These are phyloP conservation scores for Lathronympha strigana DNA, from an alignment of 2,888 invertebrate species.

Conservation along the genomic window DNA sequence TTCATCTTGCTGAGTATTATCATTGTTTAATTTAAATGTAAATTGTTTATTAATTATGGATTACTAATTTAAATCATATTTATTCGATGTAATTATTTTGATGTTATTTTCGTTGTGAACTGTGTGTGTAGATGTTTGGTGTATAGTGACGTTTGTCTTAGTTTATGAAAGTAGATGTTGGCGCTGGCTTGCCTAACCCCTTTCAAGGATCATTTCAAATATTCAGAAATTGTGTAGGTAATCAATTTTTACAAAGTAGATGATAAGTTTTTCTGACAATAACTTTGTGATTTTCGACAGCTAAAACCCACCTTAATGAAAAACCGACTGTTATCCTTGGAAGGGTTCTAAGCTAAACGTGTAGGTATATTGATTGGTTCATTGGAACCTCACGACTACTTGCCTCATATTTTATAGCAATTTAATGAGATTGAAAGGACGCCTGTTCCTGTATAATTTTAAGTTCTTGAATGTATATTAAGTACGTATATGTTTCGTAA, in stretches of 20 bases:
- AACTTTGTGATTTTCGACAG: constrained; percentile 20
- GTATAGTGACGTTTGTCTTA: constrained; percentile 48
- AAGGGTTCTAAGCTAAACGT: constrained; percentile 31
- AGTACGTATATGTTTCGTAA: constrained; percentile 33
- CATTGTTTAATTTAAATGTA: constrained; percentile 79
- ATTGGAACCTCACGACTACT: constrained; percentile 27
- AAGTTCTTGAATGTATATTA: constrained; percentile 40
- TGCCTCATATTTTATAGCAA: constrained; percentile 41
- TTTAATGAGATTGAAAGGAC: constrained; percentile 42
- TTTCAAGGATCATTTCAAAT: constrained; percentile 36
- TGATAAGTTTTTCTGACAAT: constrained; percentile 38
- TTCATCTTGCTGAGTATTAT: constrained; percentile 79
- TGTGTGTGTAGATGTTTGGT: constrained; percentile 58
- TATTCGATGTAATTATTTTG: constrained; percentile 78
- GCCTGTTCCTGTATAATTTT: constrained; percentile 38
- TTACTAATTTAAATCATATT: constrained; percentile 68
- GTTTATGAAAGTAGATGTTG: constrained; percentile 29
- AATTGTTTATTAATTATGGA: constrained; percentile 64
- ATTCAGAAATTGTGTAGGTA: constrained; percentile 8
- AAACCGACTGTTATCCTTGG: constrained; percentile 29
- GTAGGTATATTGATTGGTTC: constrained; percentile 31
- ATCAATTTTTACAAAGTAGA: constrained; percentile 30
- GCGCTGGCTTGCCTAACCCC: constrained; percentile 45
- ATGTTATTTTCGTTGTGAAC: constrained; percentile 67
- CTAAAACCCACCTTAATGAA: constrained; percentile 42